These are phyloP conservation scores for Limnephilus auricula DNA, from an alignment of 2,888 invertebrate genomes.

Conservation along the genomic window DNA sequence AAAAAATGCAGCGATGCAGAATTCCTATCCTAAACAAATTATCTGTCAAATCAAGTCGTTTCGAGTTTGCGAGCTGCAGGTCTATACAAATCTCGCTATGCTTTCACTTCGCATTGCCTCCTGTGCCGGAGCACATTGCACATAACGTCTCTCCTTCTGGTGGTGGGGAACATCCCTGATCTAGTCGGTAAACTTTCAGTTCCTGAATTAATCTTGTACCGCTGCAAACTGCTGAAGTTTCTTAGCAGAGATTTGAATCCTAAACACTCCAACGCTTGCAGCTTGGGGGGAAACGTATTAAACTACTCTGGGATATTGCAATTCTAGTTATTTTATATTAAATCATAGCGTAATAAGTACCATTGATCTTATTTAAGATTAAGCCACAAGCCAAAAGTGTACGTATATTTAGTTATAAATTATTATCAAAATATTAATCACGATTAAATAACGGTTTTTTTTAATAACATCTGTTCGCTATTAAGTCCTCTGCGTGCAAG, in stretches of 20 bases:
- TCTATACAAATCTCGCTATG: not conserved
- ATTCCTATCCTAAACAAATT: not conserved
- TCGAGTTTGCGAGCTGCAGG: not conserved
- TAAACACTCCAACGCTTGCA: not conserved
- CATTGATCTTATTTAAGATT: no score
- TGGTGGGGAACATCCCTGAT: constrained; percentile 8
- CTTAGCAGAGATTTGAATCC: not conserved
- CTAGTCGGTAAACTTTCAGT: constrained; percentile 17
- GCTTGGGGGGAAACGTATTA: not conserved
- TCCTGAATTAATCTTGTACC: constrained; percentile 33
- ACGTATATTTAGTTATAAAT: no score
- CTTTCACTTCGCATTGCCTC: not conserved
- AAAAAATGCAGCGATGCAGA: not conserved
- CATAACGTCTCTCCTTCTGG: not conserved
- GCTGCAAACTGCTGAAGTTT: constrained; percentile 20
- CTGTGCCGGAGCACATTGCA: not conserved
- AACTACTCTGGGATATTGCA: not conserved
- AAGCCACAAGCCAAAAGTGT: no score
- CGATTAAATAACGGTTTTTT: no score
- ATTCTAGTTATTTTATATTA: not conserved
- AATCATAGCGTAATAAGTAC: no score
- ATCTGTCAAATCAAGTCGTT: not conserved
- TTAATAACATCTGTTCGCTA: no score
- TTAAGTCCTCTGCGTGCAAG: no score
- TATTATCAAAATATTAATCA: no score